Evolutionary conservation across 2,113 vertebrate species (phyloP).

Genomic region (Tenebrosternarchus preto): DNA sequence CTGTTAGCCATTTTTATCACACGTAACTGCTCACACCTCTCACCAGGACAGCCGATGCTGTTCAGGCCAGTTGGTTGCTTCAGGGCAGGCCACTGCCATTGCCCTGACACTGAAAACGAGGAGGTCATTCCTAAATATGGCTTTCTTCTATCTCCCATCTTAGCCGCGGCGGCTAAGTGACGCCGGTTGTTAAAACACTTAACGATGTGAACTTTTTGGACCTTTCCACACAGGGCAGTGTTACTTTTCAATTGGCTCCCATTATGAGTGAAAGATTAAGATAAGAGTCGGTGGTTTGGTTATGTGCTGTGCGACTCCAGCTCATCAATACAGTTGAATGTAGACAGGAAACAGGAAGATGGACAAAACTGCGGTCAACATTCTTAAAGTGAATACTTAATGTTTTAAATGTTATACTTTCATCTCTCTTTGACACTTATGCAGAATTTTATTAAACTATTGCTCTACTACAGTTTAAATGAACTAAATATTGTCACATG

Average conservation of each 20-base stretch:
- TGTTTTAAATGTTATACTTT: no score
- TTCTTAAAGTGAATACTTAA: no score
- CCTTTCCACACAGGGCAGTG: constrained; percentile 36
- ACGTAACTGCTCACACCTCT: neutral
- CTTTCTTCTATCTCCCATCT: constrained; percentile 45
- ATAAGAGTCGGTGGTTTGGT: neutral
- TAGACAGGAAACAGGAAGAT: neutral
- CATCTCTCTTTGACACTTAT: no score
- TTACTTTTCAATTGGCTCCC: neutral
- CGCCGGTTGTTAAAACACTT: constrained; percentile 63
- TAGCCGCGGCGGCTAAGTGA: constrained; percentile 58
- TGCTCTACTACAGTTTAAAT: no score
- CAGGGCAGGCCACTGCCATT: constrained; percentile 36
- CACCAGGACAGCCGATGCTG: neutral
- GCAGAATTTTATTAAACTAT: no score
- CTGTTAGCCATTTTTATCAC: neutral
- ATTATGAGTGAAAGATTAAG: constrained; percentile 16
- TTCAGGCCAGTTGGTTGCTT: neutral
- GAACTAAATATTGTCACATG: neutral
- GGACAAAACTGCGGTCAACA: neutral
- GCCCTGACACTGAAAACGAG: constrained; percentile 33
- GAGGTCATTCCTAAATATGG: constrained; percentile 49
- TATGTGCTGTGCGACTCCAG: neutral
- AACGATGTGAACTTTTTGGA: constrained; percentile 55
- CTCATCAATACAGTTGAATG: neutral